Conservation (phyloP, 37 sponge, comb jelly and placozoan species). For the Ianthella basta region DNA sequence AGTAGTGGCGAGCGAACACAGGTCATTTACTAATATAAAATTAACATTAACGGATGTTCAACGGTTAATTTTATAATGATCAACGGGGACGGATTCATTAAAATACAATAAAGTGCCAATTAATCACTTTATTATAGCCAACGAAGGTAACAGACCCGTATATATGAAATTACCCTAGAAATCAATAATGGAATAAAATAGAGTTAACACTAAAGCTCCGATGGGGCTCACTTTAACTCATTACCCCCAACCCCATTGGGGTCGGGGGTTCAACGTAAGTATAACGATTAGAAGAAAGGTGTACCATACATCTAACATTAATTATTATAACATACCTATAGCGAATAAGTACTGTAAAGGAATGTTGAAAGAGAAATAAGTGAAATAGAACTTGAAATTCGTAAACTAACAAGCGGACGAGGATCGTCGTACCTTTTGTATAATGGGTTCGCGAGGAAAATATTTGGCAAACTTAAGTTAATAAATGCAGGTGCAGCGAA, state of each 20-base stretch:
- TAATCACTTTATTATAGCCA: slow-evolving; percentile 45
- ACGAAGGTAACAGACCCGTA: slow-evolving; percentile 80
- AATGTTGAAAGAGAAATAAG: slow-evolving; percentile 78
- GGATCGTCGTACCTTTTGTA: slow-evolving; percentile 84
- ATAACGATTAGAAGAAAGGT: slow-evolving; percentile 83
- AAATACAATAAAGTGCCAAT: no score
- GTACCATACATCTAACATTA: slow-evolving; percentile 72
- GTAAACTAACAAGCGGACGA: slow-evolving; percentile 67
- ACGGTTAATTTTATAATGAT: no score
- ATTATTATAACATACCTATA: slow-evolving; percentile 72
- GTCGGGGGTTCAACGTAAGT: no score
- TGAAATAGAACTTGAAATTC: slow-evolving; percentile 78
- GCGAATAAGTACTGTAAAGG: slow-evolving; percentile 83
- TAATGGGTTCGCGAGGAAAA: slow-evolving; percentile 80
- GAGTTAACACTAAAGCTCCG: no score
- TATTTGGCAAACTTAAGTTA: slow-evolving; percentile 81
- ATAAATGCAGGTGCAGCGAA: slow-evolving; percentile 78
- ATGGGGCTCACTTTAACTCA: no score
- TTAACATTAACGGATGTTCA: no score
- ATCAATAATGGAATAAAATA: no score
- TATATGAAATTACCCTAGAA: background rate
- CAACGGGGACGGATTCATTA: no score
- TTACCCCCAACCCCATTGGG: no score
- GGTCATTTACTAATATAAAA: background rate
- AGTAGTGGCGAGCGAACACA: slow-evolving; percentile 83